Conservation (phyloP, 1,140 invertebrate genomes). For the Marisa cornuarietis region DNA sequence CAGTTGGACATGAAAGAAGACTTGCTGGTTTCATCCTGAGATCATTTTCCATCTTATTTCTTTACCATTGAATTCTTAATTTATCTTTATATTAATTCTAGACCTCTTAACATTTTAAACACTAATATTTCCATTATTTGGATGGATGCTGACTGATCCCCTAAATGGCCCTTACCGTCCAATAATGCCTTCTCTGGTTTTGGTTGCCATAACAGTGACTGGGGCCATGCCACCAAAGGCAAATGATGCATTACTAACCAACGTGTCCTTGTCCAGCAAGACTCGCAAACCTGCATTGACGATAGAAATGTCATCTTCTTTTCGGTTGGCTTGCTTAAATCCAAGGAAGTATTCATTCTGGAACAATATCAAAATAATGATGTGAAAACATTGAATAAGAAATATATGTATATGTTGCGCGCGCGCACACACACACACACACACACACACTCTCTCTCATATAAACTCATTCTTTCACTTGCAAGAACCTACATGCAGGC, state of each 20-base stretch:
- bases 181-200: constrained; percentile 74
- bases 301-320: constrained; percentile 95
- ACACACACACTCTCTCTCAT: too few species aligned
- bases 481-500: background rate
- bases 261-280: constrained; percentile 55
- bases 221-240: constrained; percentile 92
- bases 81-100: too few species aligned
- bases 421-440: background rate
- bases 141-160: too few species aligned
- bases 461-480: background rate
- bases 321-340: constrained; percentile 90
- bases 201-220: constrained; percentile 80
- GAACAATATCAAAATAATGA: background rate
- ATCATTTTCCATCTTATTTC: too few species aligned
- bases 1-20: too few species aligned
- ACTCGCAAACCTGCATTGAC: constrained; percentile 76
- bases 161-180: constrained; percentile 68
- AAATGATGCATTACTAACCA: constrained; percentile 74
- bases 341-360: constrained; percentile 78
- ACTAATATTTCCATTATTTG: too few species aligned
- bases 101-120: too few species aligned
- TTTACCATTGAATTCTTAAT: too few species aligned
- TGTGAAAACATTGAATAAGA: background rate
- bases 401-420: background rate
- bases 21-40: too few species aligned